These are phyloP conservation scores for Nannoperca obscura DNA, from an alignment of 2,797 vertebrate genomes.

Conservation along the genomic window DNA sequence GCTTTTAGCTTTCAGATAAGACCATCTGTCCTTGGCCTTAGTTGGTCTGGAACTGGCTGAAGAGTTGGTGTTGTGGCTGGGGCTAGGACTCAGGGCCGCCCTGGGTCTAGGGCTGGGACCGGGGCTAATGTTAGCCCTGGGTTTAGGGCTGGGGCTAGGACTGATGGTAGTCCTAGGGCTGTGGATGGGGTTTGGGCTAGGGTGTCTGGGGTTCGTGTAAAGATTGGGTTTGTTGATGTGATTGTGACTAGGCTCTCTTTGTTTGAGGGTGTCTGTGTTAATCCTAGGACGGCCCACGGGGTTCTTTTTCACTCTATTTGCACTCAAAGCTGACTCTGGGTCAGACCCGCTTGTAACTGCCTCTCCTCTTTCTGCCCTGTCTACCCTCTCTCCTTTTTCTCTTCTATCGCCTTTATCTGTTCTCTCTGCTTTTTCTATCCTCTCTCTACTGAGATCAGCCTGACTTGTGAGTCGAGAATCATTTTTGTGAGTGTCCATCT, in stretches of 20 bases:
- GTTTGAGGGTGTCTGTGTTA: slow-evolving; percentile 81
- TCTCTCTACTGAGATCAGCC: slow-evolving; percentile 67
- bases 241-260: slow-evolving; percentile 70
- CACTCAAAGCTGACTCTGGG: slow-evolving; percentile 72
- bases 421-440: slow-evolving; percentile 68
- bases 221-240: slow-evolving; percentile 69
- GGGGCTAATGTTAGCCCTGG: slow-evolving; percentile 66
- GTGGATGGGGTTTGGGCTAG: slow-evolving; percentile 70
- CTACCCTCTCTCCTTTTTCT: slow-evolving; percentile 70
- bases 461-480: slow-evolving; percentile 75
- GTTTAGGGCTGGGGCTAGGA: slow-evolving; percentile 73
- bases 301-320: slow-evolving; percentile 87
- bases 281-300: slow-evolving; percentile 84
- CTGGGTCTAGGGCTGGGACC: slow-evolving; percentile 68
- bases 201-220: slow-evolving; percentile 55
- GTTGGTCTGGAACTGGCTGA: slow-evolving; percentile 82
- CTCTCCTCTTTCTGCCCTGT: slow-evolving; percentile 72
- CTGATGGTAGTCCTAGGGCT: slow-evolving; percentile 70
- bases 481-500: slow-evolving; percentile 80
- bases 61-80: slow-evolving; percentile 70
- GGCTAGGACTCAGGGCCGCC: slow-evolving; percentile 62
- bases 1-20: slow-evolving; percentile 91
- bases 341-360: slow-evolving; percentile 52
- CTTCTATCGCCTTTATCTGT: slow-evolving; percentile 72
- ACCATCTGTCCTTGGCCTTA: slow-evolving; percentile 93